Percentiles rank a stretch among this genome's conserved stretches.
phyloP scores from a whole-genome alignment of 2,113 vertebrate genomes.

The Sinocyclocheilus anshuiensis region DNA sequence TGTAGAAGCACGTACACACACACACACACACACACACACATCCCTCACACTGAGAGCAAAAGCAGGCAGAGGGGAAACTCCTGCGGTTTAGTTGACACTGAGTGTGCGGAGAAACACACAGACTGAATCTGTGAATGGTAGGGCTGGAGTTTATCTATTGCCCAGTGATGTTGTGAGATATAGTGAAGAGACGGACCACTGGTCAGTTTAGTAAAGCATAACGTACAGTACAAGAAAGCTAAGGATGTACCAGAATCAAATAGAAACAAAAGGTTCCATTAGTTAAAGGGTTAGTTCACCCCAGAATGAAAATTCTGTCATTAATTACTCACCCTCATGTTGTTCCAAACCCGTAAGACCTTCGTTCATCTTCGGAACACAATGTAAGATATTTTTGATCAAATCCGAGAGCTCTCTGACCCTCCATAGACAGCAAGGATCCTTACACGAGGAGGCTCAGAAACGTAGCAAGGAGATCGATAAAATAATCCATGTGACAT shows the following conservation, averaged over 20 bases:
- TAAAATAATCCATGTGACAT: no score
- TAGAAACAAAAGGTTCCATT: not conserved
- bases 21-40: constrained; percentile 42
- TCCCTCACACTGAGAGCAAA: constrained; percentile 17
- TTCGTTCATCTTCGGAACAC: no score
- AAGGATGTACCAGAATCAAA: not conserved
- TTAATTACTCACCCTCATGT: not conserved
- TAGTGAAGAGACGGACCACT: not conserved
- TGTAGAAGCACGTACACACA: constrained; percentile 31
- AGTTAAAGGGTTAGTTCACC: no score
- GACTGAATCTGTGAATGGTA: not conserved
- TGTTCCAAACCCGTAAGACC: no score
- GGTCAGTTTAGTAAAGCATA: not conserved
- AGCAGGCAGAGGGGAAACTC: constrained; percentile 14
- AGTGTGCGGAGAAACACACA: constrained; percentile 22
- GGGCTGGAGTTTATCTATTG: not conserved
- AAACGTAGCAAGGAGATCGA: no score
- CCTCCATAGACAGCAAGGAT: no score
- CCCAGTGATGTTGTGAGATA: not conserved
- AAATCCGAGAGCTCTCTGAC: no score
- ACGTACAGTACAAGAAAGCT: not conserved
- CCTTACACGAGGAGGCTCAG: no score
- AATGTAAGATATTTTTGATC: no score
- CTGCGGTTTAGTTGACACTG: constrained; percentile 12
- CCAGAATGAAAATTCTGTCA: no score